These are phyloP conservation scores for Pardalotus punctatus DNA, from an alignment of 2,113 vertebrate genomes.

Conservation along the genomic window DNA sequence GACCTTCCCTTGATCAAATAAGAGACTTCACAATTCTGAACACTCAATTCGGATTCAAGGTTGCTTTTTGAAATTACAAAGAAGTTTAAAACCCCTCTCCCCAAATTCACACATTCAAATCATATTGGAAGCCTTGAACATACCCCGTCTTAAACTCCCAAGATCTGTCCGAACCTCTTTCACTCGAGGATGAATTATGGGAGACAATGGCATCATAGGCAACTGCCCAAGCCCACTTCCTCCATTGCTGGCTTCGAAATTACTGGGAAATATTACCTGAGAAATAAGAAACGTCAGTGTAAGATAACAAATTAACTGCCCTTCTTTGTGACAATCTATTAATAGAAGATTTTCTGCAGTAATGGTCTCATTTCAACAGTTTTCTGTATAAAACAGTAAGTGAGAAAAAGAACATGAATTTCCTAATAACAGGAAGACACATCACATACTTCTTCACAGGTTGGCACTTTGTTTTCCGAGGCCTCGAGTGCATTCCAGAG, in stretches of 20 bases:
- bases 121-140: not conserved
- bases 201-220: constrained; percentile 89
- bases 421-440: not conserved
- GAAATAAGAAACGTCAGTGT: constrained; percentile 25
- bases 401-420: not conserved
- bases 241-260: constrained; percentile 85
- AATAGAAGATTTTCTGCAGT: not conserved
- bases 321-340: not conserved
- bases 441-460: constrained; percentile 90
- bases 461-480: constrained; percentile 84
- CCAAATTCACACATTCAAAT: not conserved
- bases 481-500: constrained; percentile 85
- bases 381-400: not conserved
- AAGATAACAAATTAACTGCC: not conserved
- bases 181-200: constrained; percentile 94
- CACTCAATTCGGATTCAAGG: not conserved
- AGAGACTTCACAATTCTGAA: not conserved
- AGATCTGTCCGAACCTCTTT: constrained; percentile 90
- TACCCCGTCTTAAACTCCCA: constrained; percentile 83
- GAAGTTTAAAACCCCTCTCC: not conserved
- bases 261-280: constrained; percentile 92
- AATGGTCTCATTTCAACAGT: not conserved
- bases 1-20: not conserved
- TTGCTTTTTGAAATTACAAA: not conserved
- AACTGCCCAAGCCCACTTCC: constrained; percentile 79